Evolutionary conservation across 2,797 vertebrate species (phyloP).

Genomic region (Tokudaia tokunoshimensis): DNA sequence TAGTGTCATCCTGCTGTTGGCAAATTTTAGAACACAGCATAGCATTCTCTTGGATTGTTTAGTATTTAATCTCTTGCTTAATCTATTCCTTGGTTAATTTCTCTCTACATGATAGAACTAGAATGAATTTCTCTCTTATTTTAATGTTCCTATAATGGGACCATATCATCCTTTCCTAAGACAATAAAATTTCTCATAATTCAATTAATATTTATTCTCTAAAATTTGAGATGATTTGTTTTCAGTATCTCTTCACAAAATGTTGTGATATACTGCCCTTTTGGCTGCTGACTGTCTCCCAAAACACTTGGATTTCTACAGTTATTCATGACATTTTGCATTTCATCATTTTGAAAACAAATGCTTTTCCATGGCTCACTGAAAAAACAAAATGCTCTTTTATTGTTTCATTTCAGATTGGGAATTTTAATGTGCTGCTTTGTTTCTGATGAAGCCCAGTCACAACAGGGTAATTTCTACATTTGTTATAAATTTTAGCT

Average conservation of each 20-base stretch:
- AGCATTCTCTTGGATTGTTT: background rate
- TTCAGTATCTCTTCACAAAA: slow-evolving; percentile 6
- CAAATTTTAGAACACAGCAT: background rate
- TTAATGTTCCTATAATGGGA: background rate
- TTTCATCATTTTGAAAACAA: slow-evolving; percentile 17
- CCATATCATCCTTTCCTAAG: background rate
- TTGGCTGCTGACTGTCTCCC: background rate
- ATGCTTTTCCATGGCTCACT: background rate
- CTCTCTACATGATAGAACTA: background rate
- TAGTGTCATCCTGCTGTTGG: background rate
- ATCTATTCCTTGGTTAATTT: background rate
- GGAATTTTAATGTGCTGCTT: background rate
- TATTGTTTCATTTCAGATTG: slow-evolving; percentile 39
- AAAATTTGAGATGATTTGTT: background rate
- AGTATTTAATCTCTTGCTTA: background rate
- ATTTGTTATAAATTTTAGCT: slow-evolving; percentile 62
- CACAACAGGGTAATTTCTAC: background rate
- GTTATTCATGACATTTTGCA: slow-evolving; percentile 17
- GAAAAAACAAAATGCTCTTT: background rate
- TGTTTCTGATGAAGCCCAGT: slow-evolving; percentile 47
- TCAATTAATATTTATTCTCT: background rate
- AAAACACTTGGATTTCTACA: background rate
- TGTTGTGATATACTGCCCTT: background rate
- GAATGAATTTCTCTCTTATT: background rate
- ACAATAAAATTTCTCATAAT: background rate